Base-by-base conservation (phyloP, 2,888 invertebrate species). In the Toxonevra muliebris region DNA sequence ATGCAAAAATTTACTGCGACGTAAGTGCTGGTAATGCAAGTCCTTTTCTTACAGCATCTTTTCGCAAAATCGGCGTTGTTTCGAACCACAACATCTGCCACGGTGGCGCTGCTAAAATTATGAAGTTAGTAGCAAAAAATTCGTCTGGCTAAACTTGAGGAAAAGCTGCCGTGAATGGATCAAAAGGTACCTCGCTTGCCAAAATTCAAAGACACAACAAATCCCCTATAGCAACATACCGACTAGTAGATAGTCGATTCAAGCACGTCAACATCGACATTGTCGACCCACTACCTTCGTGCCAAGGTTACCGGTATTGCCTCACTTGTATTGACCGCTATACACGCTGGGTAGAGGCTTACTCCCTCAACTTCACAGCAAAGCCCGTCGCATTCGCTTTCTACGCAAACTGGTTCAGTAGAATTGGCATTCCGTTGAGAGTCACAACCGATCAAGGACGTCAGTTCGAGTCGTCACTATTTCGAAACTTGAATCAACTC, bases 381-480 rank as follows among this genome's bases (percentile, higher is more conserved):
- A n/a, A n/a, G n/a, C n/a, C n/a, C n/a, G n/a, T n/a, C n/a, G n/a
- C n/a, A n/a, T n/a, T n/a, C n/a, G n/a, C n/a, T n/a, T n/a, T n/a
- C n/a, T n/a, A n/a, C n/a, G n/a, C n/a, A n/a, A n/a, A n/a, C n/a
- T n/a, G 62, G 15, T 48, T 70, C 45, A 12, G n/a, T n/a, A n/a
- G n/a, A n/a, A n/a, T n/a, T n/a, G n/a, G n/a, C n/a, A n/a, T n/a
- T n/a, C n/a, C n/a, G n/a, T 50, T 45, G n/a, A 61, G 30, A 41
- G 30, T 61, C 20, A 58, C 64, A 19, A 65, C 65, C 9, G 65
- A 61, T 53, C 55, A 61, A 45, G 66, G 61, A 50, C 61, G 67
- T 12, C 63, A 67, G 53, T 63, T 67, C n/a, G 64, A 64, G 19
- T 73, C 71, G 1, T 66, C 74, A 10, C 83, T 82, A 0, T 84